Evolutionary conservation across 2,113 vertebrate species (phyloP).

Genomic region (Harpagus bidentatus): DNA sequence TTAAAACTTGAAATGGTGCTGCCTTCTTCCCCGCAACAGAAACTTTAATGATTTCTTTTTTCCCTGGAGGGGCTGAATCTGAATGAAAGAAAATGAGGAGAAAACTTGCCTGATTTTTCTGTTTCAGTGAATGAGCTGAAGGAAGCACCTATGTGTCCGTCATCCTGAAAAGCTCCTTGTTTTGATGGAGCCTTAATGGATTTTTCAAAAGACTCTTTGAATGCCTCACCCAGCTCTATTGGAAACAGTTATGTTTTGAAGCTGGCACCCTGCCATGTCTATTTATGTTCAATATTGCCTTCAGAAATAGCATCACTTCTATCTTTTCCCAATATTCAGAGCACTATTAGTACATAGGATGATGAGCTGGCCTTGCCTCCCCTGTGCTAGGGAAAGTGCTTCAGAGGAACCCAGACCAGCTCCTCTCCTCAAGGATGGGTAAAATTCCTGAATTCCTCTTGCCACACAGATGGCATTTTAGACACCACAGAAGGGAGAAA

Average conservation of each 20-base stretch:
- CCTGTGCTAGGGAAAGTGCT: neutral
- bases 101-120: neutral
- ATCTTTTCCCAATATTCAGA: neutral
- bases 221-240: neutral
- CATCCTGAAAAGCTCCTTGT: slow-evolving; percentile 50
- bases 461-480: neutral
- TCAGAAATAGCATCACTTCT: slow-evolving; percentile 26
- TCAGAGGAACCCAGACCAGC: neutral
- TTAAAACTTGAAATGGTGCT: neutral
- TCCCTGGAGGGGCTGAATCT: neutral
- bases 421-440: neutral
- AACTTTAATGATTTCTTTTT: neutral
- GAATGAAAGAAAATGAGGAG: slow-evolving; percentile 7
- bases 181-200: slow-evolving; percentile 41
- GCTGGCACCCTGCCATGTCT: slow-evolving; percentile 43
- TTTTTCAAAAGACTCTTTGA: slow-evolving; percentile 47
- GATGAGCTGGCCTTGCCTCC: neutral
- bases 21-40: neutral
- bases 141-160: slow-evolving; percentile 31
- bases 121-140: neutral
- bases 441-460: neutral
- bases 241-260: slow-evolving; percentile 32
- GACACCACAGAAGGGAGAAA: neutral
- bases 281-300: slow-evolving; percentile 43
- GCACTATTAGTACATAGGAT: neutral